These are phyloP conservation scores for Bemisia tabaci DNA, from an alignment of 1,140 invertebrate genomes.

Conservation along the genomic window DNA sequence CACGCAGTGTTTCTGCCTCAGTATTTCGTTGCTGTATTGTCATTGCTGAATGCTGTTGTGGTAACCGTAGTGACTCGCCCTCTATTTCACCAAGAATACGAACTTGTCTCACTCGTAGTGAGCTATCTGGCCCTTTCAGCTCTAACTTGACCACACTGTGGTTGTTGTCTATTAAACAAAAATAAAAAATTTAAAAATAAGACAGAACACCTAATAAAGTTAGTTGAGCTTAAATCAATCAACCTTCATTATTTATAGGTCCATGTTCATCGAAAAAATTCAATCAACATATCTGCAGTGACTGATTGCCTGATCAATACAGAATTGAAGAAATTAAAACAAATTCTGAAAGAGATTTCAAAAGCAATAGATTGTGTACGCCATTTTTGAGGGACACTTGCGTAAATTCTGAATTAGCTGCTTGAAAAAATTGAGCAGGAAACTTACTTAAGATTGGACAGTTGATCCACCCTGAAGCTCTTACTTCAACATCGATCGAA, in stretches of 20 bases:
- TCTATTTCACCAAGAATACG: slow-evolving; percentile 42
- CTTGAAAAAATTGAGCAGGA: no score
- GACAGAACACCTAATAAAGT: background rate
- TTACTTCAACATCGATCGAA: slow-evolving; percentile 67
- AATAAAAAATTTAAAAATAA: slow-evolving; percentile 10
- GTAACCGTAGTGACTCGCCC: slow-evolving; percentile 34
- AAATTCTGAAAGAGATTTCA: no score
- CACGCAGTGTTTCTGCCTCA: slow-evolving; percentile 81
- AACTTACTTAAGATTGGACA: slow-evolving; percentile 57
- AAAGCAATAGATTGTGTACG: no score
- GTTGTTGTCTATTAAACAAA: slow-evolving; percentile 30
- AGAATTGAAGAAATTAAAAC: no score
- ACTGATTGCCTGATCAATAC: no score
- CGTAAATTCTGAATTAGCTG: no score
- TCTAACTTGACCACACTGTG: slow-evolving; percentile 57
- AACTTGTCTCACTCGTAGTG: slow-evolving; percentile 75
- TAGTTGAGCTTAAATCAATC: slow-evolving; percentile 3
- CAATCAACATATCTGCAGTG: slow-evolving; percentile 1
- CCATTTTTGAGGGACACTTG: no score
- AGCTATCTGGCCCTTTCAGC: slow-evolving; percentile 81
- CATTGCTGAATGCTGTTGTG: slow-evolving; percentile 36
- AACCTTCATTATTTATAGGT: slow-evolving; percentile 2
- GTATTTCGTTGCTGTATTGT: slow-evolving; percentile 74
- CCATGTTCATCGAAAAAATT: no score
- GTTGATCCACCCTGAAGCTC: slow-evolving; percentile 72